A percentile compares a stretch with the other conserved stretches of the same genome.
These are phyloP conservation scores for Ploceus nigricollis DNA, from an alignment of 2,113 vertebrate genomes.

Conservation along the genomic window DNA sequence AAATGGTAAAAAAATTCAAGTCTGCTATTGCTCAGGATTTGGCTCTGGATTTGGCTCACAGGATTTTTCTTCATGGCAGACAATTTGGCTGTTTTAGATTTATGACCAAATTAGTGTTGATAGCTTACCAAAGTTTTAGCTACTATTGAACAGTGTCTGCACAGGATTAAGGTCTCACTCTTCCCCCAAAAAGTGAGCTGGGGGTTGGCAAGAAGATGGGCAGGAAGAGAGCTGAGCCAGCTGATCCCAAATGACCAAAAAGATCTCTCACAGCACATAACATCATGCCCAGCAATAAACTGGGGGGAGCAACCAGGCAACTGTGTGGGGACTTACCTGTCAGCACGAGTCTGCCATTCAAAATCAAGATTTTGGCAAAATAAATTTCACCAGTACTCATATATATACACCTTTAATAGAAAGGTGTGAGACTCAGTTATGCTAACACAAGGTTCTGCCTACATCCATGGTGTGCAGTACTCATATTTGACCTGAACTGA, in stretches of 20 bases:
- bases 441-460: not conserved
- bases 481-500: not conserved
- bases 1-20: rapidly evolving
- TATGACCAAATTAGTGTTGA: not conserved
- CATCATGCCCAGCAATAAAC: not conserved
- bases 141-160: not conserved
- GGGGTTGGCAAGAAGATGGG: rapidly evolving
- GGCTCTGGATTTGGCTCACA: not conserved
- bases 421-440: not conserved
- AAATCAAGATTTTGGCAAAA: not conserved
- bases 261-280: not conserved
- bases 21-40: not conserved
- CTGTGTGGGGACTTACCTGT: not conserved
- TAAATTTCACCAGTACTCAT: not conserved
- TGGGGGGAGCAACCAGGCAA: rapidly evolving
- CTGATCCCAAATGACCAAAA: not conserved
- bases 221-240: not conserved
- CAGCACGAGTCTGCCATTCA: not conserved
- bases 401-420: not conserved
- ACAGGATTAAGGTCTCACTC: rapidly evolving
- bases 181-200: not conserved
- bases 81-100: not conserved
- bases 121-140: not conserved
- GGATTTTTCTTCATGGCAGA: not conserved
- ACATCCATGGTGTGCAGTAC: not conserved